Percentiles rank a stretch among this genome's conserved stretches.
Conservation (phyloP, 2,888 invertebrate species). For the Pandemis cinnamomeana region DNA sequence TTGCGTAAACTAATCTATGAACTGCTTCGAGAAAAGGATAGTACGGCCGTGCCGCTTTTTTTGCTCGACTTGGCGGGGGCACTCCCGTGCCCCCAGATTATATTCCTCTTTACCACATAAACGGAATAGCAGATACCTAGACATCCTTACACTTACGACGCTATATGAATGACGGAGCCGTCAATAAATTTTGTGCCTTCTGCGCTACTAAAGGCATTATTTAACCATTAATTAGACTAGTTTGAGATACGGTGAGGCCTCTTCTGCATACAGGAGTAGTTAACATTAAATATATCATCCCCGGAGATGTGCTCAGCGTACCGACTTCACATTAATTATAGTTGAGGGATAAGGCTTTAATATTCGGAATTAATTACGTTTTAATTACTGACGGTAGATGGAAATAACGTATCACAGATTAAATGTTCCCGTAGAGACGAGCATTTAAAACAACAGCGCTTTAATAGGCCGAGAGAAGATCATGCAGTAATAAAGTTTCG, state of each 20-base stretch:
- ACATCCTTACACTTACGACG: neutral
- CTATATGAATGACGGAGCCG: neutral
- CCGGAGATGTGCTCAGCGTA: slow-evolving; percentile 28
- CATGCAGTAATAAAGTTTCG: no score
- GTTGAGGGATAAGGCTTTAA: slow-evolving; percentile 11
- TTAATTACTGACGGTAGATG: slow-evolving; percentile 10
- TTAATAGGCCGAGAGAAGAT: no score
- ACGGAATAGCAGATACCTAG: no score
- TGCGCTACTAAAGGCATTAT: slow-evolving; percentile 33
- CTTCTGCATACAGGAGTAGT: slow-evolving; percentile 30
- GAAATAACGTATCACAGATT: slow-evolving; percentile 1
- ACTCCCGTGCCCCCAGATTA: no score
- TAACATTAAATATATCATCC: slow-evolving; percentile 35
- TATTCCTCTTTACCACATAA: no score
- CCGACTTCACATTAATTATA: slow-evolving; percentile 35
- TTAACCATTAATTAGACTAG: slow-evolving; percentile 39
- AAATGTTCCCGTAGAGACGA: neutral
- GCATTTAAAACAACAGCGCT: neutral
- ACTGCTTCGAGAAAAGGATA: no score
- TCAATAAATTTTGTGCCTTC: slow-evolving; percentile 26
- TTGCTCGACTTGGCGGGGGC: no score
- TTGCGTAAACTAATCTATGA: no score
- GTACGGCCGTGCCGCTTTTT: no score
- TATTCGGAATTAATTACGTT: slow-evolving; percentile 14
- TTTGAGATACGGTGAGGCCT: slow-evolving; percentile 36